Percentiles rank a stretch among this genome's conserved stretches.
Evolutionary conservation across 2,888 invertebrate genomes (phyloP).

Genomic region (Cantharis lateralis): DNA sequence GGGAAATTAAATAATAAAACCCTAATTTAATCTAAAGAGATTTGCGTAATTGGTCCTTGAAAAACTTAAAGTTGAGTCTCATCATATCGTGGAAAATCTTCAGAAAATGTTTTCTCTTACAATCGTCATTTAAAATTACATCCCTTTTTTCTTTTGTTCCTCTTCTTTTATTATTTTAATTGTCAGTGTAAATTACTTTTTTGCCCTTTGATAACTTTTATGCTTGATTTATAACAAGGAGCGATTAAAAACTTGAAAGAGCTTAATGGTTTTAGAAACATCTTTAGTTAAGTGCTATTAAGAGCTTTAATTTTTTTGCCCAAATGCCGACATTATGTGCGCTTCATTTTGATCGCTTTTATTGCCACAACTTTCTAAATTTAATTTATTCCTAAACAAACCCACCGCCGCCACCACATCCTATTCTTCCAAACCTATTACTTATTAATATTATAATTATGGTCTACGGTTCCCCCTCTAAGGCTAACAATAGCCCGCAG

Average conservation of each 20-base stretch:
- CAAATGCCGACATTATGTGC: background rate
- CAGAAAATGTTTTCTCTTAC: background rate
- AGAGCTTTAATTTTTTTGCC: background rate
- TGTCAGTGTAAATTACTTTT: background rate
- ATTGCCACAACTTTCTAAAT: background rate
- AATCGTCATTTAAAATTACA: background rate
- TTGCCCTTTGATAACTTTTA: background rate
- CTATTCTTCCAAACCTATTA: too few species aligned
- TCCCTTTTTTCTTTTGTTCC: background rate
- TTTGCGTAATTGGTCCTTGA: constrained; percentile 20
- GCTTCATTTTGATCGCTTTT: background rate
- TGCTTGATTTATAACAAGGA: background rate
- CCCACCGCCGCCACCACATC: background rate
- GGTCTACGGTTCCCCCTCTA: too few species aligned
- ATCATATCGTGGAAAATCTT: background rate
- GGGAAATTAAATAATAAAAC: constrained; percentile 18
- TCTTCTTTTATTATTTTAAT: background rate
- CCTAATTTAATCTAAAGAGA: constrained; percentile 15
- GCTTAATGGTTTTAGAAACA: background rate
- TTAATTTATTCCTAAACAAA: background rate
- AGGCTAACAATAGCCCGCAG: too few species aligned
- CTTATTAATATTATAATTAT: too few species aligned
- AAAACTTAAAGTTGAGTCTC: constrained; percentile 9
- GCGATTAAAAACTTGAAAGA: background rate
- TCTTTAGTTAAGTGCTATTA: background rate